Evolutionary conservation across 1,140 invertebrate species (phyloP).

Genomic region (Bombus soroeensis): DNA sequence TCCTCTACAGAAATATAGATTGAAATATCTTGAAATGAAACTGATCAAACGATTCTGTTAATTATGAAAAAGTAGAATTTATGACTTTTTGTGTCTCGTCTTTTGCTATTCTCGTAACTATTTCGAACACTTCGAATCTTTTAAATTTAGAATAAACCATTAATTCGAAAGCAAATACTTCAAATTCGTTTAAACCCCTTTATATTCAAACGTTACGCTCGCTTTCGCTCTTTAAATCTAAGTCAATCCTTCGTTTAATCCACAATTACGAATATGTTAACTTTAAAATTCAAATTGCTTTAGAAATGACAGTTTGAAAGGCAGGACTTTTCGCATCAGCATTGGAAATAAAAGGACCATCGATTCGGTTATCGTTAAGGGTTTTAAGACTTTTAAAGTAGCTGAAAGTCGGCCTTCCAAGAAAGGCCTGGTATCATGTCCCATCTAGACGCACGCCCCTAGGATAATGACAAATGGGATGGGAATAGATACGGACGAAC

Average conservation of each 20-base stretch:
- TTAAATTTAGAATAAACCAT: too few relatives aligned
- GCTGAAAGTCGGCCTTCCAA: not conserved
- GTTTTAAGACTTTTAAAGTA: not conserved
- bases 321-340: not conserved
- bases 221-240: not conserved
- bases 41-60: not conserved
- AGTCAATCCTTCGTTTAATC: not conserved
- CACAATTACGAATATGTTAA: not conserved
- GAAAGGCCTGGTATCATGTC: not conserved
- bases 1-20: too few relatives aligned
- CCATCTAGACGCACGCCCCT: not conserved
- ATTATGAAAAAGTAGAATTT: not conserved
- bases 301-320: not conserved
- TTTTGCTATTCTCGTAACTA: too few relatives aligned
- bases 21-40: too few relatives aligned
- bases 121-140: not conserved
- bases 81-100: too few relatives aligned
- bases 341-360: not conserved
- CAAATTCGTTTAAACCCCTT: not conserved
- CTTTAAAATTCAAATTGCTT: not conserved
- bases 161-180: too few relatives aligned
- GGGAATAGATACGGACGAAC: not conserved
- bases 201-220: not conserved
- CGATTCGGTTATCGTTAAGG: not conserved
- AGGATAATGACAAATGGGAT: conserved; percentile 36